Evolutionary conservation across 2,888 invertebrate genomes (phyloP), one percentile per base, ranked within the genome.

Genomic region (Acleris holmiana): DNA sequence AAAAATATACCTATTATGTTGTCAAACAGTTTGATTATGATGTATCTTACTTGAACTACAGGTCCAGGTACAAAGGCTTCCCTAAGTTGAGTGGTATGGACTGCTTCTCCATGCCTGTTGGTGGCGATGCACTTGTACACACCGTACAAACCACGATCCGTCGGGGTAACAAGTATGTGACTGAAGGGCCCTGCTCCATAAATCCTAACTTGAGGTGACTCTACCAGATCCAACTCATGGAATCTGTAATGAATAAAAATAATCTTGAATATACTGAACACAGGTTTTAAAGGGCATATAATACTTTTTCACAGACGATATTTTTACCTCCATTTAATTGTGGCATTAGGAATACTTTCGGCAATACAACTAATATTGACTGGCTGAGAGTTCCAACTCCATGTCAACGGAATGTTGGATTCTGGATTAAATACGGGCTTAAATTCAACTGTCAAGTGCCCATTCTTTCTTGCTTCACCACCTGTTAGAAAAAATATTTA

Each of bases 341-440:
- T 98, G 0, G 98, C 98, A 82, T 98, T 98, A 3, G 98, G 98
- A 76, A 98, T 94, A 79, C 95, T 94, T 85, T 97, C 96, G n/a
- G 98, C 97, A 51, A 97, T 93, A 80, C 98, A 98, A 67, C 96
- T 97, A 6, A 98, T 93, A 84, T 98, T 98, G 2, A 96, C 97
- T 1, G 96, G 95, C 73, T 94, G 94, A 47, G 94, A 93, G 55
- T 96, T 95, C 98, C 98, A 98, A 40, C 96, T 96, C 95, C 96
- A 98, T 0, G 95, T 94, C 19, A 65, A 46, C 0, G 97, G 96
- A 4, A 95, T 94, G 46, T 94, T 92, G 41, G 95, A 94, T 86
- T 93, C 93, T 47, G 94, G 94, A 49, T 94, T 95, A 79, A 98
- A 98, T 2, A 96, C 95, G 0, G 98, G 98, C 5, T 94, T 94